phyloP scores from a whole-genome alignment of 2,888 invertebrate species.

The Parnassius smintheus region DNA sequence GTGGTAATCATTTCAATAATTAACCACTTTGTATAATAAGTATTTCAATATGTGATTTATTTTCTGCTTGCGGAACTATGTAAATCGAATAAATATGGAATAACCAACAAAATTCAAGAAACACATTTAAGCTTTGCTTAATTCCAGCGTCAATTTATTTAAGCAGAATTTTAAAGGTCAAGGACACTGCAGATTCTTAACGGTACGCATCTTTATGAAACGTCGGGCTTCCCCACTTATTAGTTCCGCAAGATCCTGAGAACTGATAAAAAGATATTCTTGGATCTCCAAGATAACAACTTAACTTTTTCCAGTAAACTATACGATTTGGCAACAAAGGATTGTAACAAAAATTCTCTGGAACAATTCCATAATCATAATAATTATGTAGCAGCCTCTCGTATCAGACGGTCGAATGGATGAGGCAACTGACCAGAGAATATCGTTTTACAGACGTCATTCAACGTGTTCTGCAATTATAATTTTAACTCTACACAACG shows the following conservation, averaged over 20 bases:
- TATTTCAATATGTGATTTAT: no score
- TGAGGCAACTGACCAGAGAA: conserved; percentile 55
- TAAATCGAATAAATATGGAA: no score
- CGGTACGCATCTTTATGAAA: conserved; percentile 18
- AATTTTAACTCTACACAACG: conserved; percentile 26
- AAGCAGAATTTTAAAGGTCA: conserved; percentile 19
- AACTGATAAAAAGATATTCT: conserved; percentile 25
- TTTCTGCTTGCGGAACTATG: no score
- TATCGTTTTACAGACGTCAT: conserved; percentile 40
- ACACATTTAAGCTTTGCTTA: conserved; percentile 4
- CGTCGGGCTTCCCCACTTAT: conserved; percentile 17
- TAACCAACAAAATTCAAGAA: neutral
- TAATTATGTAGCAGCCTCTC: conserved; percentile 63
- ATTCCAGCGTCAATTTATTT: conserved; percentile 9
- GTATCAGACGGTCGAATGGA: conserved; percentile 59
- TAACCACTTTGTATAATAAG: no score
- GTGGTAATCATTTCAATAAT: no score
- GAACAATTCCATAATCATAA: conserved; percentile 66
- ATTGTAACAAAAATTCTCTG: conserved; percentile 46
- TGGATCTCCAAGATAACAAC: conserved; percentile 24
- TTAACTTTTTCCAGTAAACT: conserved; percentile 28
- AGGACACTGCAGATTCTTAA: conserved; percentile 20
- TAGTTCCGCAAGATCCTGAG: conserved; percentile 24
- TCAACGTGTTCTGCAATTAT: conserved; percentile 4
- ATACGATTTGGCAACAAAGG: conserved; percentile 38